Conservation (phyloP, 2,888 invertebrate genomes). For the Achlya flavicornis region DNA sequence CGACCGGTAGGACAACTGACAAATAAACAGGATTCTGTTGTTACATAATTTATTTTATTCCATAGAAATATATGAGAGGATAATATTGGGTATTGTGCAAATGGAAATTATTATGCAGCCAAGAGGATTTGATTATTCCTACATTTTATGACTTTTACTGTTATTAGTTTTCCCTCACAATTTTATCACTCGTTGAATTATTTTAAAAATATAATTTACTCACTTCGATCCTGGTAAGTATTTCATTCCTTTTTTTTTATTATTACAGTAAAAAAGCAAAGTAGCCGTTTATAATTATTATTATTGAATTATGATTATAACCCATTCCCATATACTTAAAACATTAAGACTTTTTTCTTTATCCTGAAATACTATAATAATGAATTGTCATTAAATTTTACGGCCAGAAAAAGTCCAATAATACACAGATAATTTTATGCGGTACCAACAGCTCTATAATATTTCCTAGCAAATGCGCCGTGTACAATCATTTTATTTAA, state of each 20-base stretch:
- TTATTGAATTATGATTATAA: too few relatives aligned
- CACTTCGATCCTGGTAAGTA: neutral
- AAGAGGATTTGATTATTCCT: neutral
- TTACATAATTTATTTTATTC: conserved; percentile 69
- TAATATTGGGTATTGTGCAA: conserved; percentile 24
- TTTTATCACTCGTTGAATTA: neutral
- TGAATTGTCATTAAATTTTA: too few relatives aligned
- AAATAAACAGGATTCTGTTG: conserved; percentile 75
- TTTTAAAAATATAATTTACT: neutral
- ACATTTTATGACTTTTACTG: conserved; percentile 2
- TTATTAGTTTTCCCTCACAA: neutral
- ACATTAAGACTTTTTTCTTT: too few relatives aligned
- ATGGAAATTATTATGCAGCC: neutral
- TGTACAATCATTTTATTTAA: conserved; percentile 3
- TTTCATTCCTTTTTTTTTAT: too few relatives aligned
- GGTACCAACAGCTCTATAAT: neutral
- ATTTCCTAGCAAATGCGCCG: neutral
- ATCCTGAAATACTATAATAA: too few relatives aligned
- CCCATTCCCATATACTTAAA: too few relatives aligned
- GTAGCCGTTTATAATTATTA: too few relatives aligned
- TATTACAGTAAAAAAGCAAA: too few relatives aligned
- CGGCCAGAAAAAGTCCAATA: neutral
- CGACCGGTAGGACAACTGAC: conserved; percentile 65
- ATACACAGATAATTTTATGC: neutral
- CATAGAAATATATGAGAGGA: conserved; percentile 23